A percentile compares a stretch with the other conserved stretches of the same genome.
phyloP scores from a whole-genome alignment of 2,797 vertebrate genomes.

The Bovichtus variegatus region DNA sequence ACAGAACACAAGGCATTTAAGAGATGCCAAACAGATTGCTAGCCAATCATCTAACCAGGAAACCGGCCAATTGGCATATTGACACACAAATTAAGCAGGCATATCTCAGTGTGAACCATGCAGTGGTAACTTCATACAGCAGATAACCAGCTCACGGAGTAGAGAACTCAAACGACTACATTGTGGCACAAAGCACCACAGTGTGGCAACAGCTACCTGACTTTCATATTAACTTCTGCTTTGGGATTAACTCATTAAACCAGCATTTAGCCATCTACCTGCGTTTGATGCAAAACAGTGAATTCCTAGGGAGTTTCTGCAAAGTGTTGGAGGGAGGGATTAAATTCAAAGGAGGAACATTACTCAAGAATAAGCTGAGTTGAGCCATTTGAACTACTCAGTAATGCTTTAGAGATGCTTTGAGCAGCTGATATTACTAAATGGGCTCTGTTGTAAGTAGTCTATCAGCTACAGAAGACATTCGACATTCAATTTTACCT shows the following conservation, averaged over 20 bases:
- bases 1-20: slow-evolving; percentile 28
- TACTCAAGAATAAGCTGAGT: slow-evolving; percentile 65
- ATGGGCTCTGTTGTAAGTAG: slow-evolving; percentile 65
- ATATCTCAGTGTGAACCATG: slow-evolving; percentile 25
- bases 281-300: slow-evolving; percentile 34
- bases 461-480: slow-evolving; percentile 65
- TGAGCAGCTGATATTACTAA: slow-evolving; percentile 76
- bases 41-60: slow-evolving; percentile 31
- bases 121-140: slow-evolving; percentile 5
- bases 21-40: slow-evolving; percentile 48
- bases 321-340: slow-evolving; percentile 59
- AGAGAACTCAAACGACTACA: slow-evolving; percentile 1
- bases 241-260: slow-evolving; percentile 45
- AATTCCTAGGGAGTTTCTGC: slow-evolving; percentile 47
- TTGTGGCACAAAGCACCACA: slow-evolving; percentile 3
- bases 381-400: slow-evolving; percentile 72
- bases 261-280: slow-evolving; percentile 39
- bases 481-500: slow-evolving; percentile 73
- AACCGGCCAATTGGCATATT: slow-evolving; percentile 30
- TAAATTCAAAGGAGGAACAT: slow-evolving; percentile 61
- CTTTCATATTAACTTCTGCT: slow-evolving; percentile 36
- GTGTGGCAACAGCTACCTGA: background rate
- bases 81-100: slow-evolving; percentile 22
- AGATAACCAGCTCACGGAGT: slow-evolving; percentile 10
- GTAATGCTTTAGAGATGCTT: slow-evolving; percentile 69